Conservation (phyloP, 2,888 invertebrate species). For the Agrypnus murinus region DNA sequence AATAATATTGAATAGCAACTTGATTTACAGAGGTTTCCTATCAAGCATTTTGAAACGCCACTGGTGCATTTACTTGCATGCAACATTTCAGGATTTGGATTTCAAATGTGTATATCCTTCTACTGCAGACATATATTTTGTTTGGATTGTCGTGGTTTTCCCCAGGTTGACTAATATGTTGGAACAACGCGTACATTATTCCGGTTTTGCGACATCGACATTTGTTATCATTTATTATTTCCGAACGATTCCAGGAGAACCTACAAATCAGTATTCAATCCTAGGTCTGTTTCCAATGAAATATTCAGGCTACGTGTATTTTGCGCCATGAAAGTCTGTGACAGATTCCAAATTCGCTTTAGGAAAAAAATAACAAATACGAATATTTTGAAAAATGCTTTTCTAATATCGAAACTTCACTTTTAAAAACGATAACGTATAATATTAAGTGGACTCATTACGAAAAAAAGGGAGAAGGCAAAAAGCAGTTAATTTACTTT, state of each 20-base stretch:
- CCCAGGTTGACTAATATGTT: conserved; percentile 23
- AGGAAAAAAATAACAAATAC: conserved; percentile 34
- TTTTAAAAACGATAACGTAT: conserved; percentile 19
- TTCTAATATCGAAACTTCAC: conserved; percentile 11
- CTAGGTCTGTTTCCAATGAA: conserved; percentile 41
- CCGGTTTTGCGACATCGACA: conserved; percentile 38
- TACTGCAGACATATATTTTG: conserved; percentile 2
- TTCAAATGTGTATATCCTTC: neutral
- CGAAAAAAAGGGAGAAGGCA: no score
- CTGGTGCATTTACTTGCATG: conserved; percentile 6
- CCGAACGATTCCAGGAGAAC: conserved; percentile 35
- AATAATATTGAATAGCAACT: conserved; percentile 24
- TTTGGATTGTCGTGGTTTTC: conserved; percentile 16
- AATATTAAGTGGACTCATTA: conserved; percentile 21
- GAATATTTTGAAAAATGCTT: conserved; percentile 23
- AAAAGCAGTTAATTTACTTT: no score
- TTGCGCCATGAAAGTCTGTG: conserved; percentile 38
- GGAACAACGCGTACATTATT: conserved; percentile 31
- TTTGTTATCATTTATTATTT: conserved; percentile 39
- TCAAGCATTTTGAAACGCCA: neutral
- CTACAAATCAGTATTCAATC: conserved; percentile 48
- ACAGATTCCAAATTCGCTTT: conserved; percentile 36
- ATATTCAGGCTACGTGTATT: conserved; percentile 47
- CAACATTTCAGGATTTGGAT: conserved; percentile 2
- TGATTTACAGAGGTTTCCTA: conserved; percentile 20